A percentile compares a stretch with the other conserved stretches of the same genome.
phyloP scores from a whole-genome alignment of 2,113 vertebrate species.

The Lasiurus borealis region DNA sequence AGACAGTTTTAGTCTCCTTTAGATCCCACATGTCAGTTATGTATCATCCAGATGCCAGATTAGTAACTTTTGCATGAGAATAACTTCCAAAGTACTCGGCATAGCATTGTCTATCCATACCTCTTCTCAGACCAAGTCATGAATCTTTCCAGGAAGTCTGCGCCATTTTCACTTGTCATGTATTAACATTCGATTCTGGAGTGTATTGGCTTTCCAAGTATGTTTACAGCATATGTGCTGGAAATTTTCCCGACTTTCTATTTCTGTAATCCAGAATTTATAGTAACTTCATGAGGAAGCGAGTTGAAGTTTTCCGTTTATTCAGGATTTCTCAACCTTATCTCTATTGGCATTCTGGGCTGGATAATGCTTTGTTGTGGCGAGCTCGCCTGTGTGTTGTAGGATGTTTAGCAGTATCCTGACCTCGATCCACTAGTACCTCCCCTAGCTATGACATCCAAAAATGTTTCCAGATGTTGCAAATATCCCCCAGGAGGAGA shows the following conservation, averaged over 20 bases:
- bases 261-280: neutral
- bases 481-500: neutral
- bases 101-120: neutral
- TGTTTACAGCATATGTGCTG: neutral
- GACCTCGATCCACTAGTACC: neutral
- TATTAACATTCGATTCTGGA: neutral
- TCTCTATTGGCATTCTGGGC: neutral
- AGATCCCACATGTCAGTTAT: neutral
- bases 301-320: neutral
- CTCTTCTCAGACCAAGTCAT: neutral
- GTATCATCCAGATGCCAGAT: neutral
- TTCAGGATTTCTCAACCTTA: neutral
- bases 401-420: neutral
- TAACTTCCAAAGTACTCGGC: neutral
- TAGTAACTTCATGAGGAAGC: neutral
- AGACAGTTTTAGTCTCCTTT: neutral
- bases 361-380: neutral
- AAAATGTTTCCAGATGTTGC: neutral
- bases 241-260: neutral
- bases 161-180: neutral
- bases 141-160: neutral
- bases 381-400: no score
- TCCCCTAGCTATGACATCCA: neutral
- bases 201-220: slow-evolving; percentile 23
- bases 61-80: neutral